phyloP scores from a whole-genome alignment of 2,113 vertebrate genomes.

The Zootoca vivipara region DNA sequence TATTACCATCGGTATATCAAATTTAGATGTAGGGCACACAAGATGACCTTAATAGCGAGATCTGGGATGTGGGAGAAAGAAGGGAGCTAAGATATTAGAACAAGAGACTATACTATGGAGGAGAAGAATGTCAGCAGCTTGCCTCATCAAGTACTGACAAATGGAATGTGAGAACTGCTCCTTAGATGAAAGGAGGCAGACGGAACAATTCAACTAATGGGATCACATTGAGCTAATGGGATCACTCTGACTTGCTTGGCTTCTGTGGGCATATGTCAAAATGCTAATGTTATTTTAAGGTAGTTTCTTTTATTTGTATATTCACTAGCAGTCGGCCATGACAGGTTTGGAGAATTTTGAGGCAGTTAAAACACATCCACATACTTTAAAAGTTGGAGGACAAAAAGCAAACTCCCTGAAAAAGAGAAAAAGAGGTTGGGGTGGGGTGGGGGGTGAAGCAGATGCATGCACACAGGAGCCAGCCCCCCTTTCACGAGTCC shows the following conservation, averaged over 20 bases:
- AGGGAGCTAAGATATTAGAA: constrained; percentile 54
- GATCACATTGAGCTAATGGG: constrained; percentile 67
- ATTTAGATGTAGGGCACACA: background rate
- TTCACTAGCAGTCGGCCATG: constrained; percentile 43
- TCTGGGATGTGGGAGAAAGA: constrained; percentile 50
- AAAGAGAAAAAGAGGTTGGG: background rate
- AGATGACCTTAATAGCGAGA: constrained; percentile 28
- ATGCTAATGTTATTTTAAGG: constrained; percentile 64
- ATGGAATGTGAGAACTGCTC: constrained; percentile 72
- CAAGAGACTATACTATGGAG: constrained; percentile 36
- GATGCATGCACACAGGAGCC: background rate
- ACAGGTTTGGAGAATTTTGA: constrained; percentile 24
- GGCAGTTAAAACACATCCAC: constrained; percentile 35
- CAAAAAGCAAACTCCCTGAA: constrained; percentile 37
- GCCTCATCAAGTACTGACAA: constrained; percentile 59
- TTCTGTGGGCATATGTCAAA: constrained; percentile 64
- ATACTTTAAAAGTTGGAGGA: constrained; percentile 33
- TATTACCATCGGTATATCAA: constrained; percentile 12
- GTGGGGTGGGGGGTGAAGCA: background rate
- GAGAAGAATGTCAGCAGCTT: constrained; percentile 56
- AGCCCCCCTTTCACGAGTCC: background rate
- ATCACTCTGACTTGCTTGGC: constrained; percentile 55
- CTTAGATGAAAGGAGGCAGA: constrained; percentile 68
- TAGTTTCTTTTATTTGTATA: constrained; percentile 49
- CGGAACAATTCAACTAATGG: constrained; percentile 70